Conservation (phyloP, 2,888 invertebrate genomes). For the Nephrotoma flavescens region DNA sequence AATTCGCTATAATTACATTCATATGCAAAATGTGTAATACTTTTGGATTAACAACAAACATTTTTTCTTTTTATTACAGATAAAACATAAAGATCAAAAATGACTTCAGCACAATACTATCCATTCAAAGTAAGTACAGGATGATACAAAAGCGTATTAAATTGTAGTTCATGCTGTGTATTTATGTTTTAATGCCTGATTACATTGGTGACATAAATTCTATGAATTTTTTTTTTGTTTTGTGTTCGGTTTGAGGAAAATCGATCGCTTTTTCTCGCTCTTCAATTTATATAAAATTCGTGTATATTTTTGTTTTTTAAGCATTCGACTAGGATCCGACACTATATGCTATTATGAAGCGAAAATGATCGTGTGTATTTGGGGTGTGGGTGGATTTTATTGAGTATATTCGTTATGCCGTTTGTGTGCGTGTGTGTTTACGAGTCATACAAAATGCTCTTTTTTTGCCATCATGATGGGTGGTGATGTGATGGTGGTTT, state of each 20-base stretch:
- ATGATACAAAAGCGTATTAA: background rate
- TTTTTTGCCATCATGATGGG: background rate
- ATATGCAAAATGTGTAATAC: background rate
- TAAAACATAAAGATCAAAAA: constrained; percentile 25
- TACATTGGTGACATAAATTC: background rate
- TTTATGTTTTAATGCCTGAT: background rate
- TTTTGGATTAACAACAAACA: background rate
- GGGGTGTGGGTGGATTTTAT: background rate
- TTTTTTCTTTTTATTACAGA: background rate
- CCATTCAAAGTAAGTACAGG: constrained; percentile 61
- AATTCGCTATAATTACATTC: background rate
- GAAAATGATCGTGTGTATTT: background rate
- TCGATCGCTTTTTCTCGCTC: background rate
- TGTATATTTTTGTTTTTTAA: background rate
- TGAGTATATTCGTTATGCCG: background rate
- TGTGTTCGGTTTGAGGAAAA: background rate
- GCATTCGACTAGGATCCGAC: background rate
- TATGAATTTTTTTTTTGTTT: background rate
- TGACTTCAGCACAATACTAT: constrained; percentile 72
- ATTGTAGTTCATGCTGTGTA: background rate
- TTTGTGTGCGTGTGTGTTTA: background rate
- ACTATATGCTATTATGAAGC: background rate
- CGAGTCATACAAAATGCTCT: background rate
- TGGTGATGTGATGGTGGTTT: background rate
- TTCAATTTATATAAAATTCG: background rate